Percentiles rank a stretch among this genome's conserved stretches.
phyloP scores from a whole-genome alignment of 2,888 invertebrate species.

The Eupithecia tripunctaria region DNA sequence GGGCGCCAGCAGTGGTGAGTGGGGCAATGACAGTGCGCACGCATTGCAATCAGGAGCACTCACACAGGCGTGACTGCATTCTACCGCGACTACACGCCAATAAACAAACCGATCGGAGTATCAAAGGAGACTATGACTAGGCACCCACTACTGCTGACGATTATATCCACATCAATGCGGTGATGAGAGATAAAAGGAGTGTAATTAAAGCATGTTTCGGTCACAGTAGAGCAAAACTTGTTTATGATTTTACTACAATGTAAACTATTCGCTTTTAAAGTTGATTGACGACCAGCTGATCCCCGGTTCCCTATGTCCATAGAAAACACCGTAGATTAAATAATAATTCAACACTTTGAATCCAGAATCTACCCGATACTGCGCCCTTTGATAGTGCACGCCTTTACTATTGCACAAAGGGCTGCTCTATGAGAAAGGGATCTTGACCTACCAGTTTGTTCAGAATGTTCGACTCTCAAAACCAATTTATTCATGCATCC shows the following conservation, averaged over 20 bases:
- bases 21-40: slow-evolving; percentile 75
- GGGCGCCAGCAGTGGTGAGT: slow-evolving; percentile 54
- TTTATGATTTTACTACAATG: not conserved
- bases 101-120: slow-evolving; percentile 27
- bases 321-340: slow-evolving; percentile 56
- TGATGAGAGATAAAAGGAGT: not conserved
- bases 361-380: slow-evolving; percentile 68
- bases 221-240: not conserved
- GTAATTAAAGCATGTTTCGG: not conserved
- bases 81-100: slow-evolving; percentile 32
- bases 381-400: slow-evolving; percentile 79
- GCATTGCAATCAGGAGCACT: slow-evolving; percentile 68
- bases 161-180: slow-evolving; percentile 2
- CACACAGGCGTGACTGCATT: slow-evolving; percentile 47
- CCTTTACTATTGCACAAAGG: slow-evolving; percentile 80
- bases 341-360: slow-evolving; percentile 62
- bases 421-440: slow-evolving; percentile 83
- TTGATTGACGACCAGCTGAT: slow-evolving; percentile 35
- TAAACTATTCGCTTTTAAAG: slow-evolving; percentile 6
- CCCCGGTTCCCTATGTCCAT: slow-evolving; percentile 33
- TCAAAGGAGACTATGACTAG: slow-evolving; percentile 16
- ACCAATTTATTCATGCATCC: slow-evolving; percentile 84
- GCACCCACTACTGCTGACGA: slow-evolving; percentile 1
- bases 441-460: slow-evolving; percentile 84
- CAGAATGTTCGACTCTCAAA: slow-evolving; percentile 75